Evolutionary conservation across 64 coral and sea anemone species (phyloP).

Genomic region (Actinia tenebrosa): DNA sequence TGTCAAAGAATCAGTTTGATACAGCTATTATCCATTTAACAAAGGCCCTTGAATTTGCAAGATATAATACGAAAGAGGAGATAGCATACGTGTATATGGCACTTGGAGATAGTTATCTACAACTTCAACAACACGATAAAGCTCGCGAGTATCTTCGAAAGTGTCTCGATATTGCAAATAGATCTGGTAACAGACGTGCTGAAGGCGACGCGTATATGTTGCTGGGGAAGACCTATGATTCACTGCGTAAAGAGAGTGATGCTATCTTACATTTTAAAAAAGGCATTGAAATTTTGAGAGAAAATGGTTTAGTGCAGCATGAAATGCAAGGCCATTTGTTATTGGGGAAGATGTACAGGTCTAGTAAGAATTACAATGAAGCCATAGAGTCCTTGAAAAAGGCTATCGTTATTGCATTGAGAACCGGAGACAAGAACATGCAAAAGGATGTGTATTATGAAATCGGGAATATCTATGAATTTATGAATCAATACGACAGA

Average conservation of each 20-base stretch:
- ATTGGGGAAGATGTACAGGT: background rate
- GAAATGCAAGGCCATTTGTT: background rate
- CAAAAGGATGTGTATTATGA: background rate
- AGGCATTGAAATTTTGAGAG: background rate
- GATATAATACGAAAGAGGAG: too few species aligned
- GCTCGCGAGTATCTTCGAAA: background rate
- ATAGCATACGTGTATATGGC: too few species aligned
- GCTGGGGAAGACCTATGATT: background rate
- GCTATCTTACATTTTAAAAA: background rate
- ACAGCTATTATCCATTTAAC: too few species aligned
- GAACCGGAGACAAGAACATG: background rate
- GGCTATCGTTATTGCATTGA: background rate
- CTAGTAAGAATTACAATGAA: background rate
- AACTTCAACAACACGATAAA: background rate
- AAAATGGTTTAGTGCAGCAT: background rate
- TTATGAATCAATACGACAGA: background rate
- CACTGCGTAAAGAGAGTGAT: background rate
- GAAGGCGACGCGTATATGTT: background rate
- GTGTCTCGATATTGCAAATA: background rate
- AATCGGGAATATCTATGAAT: slow-evolving; percentile 6
- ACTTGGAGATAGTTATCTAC: too few species aligned
- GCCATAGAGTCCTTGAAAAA: background rate
- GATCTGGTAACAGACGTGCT: background rate
- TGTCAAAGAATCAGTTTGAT: too few species aligned
- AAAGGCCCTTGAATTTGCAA: too few species aligned